These are phyloP conservation scores for Keiferia lycopersicella DNA, from an alignment of 2,888 invertebrate genomes.

Conservation along the genomic window DNA sequence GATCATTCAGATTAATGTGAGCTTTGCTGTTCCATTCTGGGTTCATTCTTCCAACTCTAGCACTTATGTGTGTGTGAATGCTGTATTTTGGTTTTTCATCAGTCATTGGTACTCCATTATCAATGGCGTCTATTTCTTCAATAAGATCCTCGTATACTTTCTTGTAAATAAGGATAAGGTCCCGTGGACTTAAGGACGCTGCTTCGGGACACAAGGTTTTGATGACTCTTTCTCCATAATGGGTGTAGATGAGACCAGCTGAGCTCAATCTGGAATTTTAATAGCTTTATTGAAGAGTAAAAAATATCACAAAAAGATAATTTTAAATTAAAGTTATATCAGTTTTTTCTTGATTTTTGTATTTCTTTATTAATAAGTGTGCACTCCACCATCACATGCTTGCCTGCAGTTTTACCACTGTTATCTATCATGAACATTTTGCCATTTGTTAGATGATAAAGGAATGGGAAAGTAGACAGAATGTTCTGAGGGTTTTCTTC, in stretches of 20 bases:
- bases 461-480: too few relatives aligned
- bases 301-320: too few relatives aligned
- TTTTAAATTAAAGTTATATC: too few relatives aligned
- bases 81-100: slow-evolving; percentile 87
- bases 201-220: slow-evolving; percentile 75
- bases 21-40: slow-evolving; percentile 89
- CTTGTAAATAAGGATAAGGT: slow-evolving; percentile 81
- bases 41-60: slow-evolving; percentile 89
- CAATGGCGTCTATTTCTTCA: slow-evolving; percentile 97
- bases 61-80: slow-evolving; percentile 89
- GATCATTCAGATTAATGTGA: slow-evolving; percentile 74
- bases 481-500: too few relatives aligned
- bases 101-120: slow-evolving; percentile 95
- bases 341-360: too few relatives aligned
- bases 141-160: slow-evolving; percentile 93
- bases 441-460: too few relatives aligned
- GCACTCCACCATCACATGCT: too few relatives aligned
- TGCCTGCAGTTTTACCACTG: too few relatives aligned
- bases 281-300: not conserved
- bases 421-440: too few relatives aligned
- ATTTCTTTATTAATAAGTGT: too few relatives aligned
- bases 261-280: slow-evolving; percentile 89
- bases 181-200: slow-evolving; percentile 62
- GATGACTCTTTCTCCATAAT: slow-evolving; percentile 92
- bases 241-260: slow-evolving; percentile 95